Evolutionary conservation across 2,797 vertebrate genomes (phyloP), one percentile per base, ranked within the genome.

Genomic region (Ptychadena robeensis): DNA sequence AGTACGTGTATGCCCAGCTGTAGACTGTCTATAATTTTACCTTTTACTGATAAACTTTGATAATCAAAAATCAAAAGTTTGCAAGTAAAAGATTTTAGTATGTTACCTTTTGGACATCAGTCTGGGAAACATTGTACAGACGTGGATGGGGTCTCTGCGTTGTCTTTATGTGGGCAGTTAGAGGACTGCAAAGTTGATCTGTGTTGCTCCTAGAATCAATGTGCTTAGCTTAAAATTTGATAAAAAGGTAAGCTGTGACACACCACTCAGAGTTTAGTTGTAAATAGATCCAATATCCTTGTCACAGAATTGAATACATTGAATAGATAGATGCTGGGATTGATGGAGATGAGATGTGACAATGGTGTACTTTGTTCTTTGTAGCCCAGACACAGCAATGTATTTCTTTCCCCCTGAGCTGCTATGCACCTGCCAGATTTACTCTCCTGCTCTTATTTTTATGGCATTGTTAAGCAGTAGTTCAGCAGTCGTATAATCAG

Each of bases 401-500:
- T 81, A 81, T 67, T 66, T 74, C 67, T 57, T 74, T 66, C 9
- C 31, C 77, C 59, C 44, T 27, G 14, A 38, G 40, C 22, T 71
- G 57, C 32, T 65, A 79, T 67, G 25, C 28, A 83, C 69, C 76
- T 84, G 70, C 61, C 75, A 79, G 28, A 79, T 86, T 37, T 68
- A 53, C 73, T 79, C 4, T 64, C 80, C 79, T 83, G 7, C 44
- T 81, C 63, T 35, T 0, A 32, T 9, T 84, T 80, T 65, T 85
- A 71, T 27, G 9, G 25, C 5, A 73, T 57, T 76, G 76, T 70
- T 68, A 84, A 77, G 77, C 8, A 31, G 76, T 79, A 84, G 63
- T 84, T 84, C 77, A 66, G 63, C 40, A 74, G 65, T 34, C 63
- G 73, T 83, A 84, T 73, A 79, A 84, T 80, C 63, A 79, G 67